Evolutionary conservation across 1,140 invertebrate genomes (phyloP).

Genomic region (Trialeurodes vaporariorum): DNA sequence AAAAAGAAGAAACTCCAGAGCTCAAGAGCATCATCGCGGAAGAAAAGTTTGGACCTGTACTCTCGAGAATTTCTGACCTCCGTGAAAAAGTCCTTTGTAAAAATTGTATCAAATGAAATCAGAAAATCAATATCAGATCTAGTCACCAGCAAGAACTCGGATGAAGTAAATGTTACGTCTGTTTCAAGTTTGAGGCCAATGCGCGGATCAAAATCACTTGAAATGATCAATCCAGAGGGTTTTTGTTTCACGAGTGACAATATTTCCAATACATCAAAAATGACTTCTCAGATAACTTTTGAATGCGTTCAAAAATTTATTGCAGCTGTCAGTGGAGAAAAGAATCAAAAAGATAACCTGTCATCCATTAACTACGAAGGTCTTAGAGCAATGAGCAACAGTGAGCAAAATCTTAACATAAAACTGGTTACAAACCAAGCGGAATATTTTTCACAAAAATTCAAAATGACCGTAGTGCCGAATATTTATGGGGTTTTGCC

Average conservation of each 20-base stretch:
- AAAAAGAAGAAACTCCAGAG: not conserved
- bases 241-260: not conserved
- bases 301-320: not conserved
- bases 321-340: not conserved
- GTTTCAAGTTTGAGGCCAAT: not conserved
- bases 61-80: not conserved
- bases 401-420: not conserved
- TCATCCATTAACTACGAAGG: not conserved
- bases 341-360: not conserved
- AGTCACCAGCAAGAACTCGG: not conserved
- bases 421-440: not conserved
- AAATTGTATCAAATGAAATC: not conserved
- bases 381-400: not conserved
- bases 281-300: not conserved
- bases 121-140: not conserved
- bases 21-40: not conserved
- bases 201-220: not conserved
- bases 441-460: not conserved
- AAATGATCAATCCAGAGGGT: not conserved
- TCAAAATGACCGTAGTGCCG: not conserved
- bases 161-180: not conserved
- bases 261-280: not conserved
- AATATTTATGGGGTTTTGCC: not conserved
- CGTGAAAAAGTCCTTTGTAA: not conserved
- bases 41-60: not conserved